phyloP scores from a whole-genome alignment of 1,140 invertebrate genomes.

The Gerris buenoi region DNA sequence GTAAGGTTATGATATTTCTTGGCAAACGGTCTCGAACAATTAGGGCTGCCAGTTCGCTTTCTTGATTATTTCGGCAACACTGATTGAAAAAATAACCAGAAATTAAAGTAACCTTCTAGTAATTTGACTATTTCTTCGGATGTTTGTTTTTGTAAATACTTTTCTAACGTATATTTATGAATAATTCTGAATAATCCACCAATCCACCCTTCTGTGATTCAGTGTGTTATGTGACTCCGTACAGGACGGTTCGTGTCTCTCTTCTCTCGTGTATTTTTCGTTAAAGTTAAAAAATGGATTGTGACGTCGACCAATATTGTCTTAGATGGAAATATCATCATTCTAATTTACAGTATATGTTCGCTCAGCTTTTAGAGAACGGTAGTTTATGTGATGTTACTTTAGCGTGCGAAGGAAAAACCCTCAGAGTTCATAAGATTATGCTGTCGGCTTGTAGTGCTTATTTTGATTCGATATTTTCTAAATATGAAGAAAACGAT shows the following conservation, averaged over 20 bases:
- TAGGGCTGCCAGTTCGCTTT: background rate
- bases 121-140: background rate
- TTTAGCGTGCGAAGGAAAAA: slow-evolving; percentile 72
- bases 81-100: background rate
- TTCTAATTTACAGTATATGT: slow-evolving; percentile 68
- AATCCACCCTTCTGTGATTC: too few relatives aligned
- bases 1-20: background rate
- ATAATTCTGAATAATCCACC: too few relatives aligned
- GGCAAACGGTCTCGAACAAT: background rate
- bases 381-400: slow-evolving; percentile 82
- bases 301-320: slow-evolving; percentile 31
- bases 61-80: background rate
- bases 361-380: slow-evolving; percentile 66
- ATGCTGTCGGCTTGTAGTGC: slow-evolving; percentile 32
- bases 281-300: slow-evolving; percentile 3
- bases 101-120: background rate
- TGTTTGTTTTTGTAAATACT: background rate
- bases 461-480: slow-evolving; percentile 32
- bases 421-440: slow-evolving; percentile 62
- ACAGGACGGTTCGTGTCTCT: too few relatives aligned
- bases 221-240: too few relatives aligned
- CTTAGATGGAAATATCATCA: slow-evolving; percentile 81
- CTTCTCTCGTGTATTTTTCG: too few relatives aligned
- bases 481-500: slow-evolving; percentile 30
- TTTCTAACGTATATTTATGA: background rate